Evolutionary conservation across 1,140 invertebrate genomes (phyloP), one percentile per base, ranked within the genome.

Genomic region (Helicoverpa armigera): DNA sequence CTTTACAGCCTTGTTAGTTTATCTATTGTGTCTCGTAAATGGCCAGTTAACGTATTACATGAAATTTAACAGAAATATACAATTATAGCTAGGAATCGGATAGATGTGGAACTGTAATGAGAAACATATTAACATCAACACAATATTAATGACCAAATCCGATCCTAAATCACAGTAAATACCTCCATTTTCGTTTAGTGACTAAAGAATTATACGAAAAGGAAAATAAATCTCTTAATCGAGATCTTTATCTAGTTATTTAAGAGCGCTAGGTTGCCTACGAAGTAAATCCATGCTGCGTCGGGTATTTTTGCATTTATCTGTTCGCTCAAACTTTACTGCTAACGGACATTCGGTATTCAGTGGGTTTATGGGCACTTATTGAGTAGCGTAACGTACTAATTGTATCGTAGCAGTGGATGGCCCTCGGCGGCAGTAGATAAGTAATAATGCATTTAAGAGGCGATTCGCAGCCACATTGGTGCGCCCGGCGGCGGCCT

Each of bases 371-470:
- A 76, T 76, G 58, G 53, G 51, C 54, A 60, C 85, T 83, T 80
- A 88, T 83, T 83, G 81, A 82, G 81, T 86, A 80, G 83, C 67
- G 74, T 81, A 82, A 65, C 83, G 74, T 78, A 84, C 82, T 86
- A 88, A 88, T 85, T 83, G 87, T 76, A 80, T 82, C 84, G 84
- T 85, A 74, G 63, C 53, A 67, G 80, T 82, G 61, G 76, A 82
- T 63, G 83, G 82, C 73, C 61, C 67, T 70, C 70, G 72, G 61
- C 53, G 86, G 82, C 77, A 70, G 61, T 74, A 83, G 86, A 87
- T 84, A 86, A 86, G 84, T 86, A 87, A 86, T 88, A 86, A 89
- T 83, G 81, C 83, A 87, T 83, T 88, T 83, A 87, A 88, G 86
- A 80, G 83, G 69, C 85, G 83, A 84, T 81, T 82, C 81, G 76